Percentiles rank a stretch among this genome's conserved stretches.
phyloP scores from a whole-genome alignment of 2,797 vertebrate species.

The Schizothorax lantsangensis region DNA sequence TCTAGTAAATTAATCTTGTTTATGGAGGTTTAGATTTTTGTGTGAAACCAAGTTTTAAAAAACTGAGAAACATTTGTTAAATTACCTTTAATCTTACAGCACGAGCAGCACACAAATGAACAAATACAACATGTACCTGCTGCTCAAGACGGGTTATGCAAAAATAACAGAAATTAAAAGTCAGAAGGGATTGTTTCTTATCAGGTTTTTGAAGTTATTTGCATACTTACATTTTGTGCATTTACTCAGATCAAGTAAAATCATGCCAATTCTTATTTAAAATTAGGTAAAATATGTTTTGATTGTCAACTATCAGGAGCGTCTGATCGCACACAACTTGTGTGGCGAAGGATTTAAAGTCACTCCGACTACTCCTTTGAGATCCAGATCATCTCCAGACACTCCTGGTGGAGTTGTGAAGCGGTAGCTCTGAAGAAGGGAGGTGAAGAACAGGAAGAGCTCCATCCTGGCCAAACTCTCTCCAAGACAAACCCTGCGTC shows the following conservation, averaged over 20 bases:
- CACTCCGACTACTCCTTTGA: constrained; percentile 68
- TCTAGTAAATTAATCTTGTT: not conserved
- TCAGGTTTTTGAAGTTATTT: not conserved
- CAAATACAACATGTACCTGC: not conserved
- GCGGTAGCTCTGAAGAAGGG: constrained; percentile 74
- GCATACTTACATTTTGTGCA: not conserved
- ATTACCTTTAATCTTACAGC: not conserved
- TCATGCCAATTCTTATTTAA: not conserved
- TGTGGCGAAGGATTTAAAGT: constrained; percentile 66
- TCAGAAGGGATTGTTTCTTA: not conserved
- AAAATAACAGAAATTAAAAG: not conserved
- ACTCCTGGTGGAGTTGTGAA: constrained; percentile 71
- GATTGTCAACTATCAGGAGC: not conserved
- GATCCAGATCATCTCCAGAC: constrained; percentile 71
- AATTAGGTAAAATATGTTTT: not conserved
- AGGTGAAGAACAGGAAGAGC: constrained; percentile 79
- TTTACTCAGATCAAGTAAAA: not conserved
- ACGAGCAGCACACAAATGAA: not conserved
- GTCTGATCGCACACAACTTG: constrained; percentile 38
- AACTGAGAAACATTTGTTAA: not conserved
- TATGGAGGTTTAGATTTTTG: not conserved
- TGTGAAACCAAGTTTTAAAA: not conserved
- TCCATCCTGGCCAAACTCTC: constrained; percentile 79
- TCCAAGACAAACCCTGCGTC: constrained; percentile 71
- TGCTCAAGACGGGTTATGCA: not conserved